Conservation (phyloP, 2,888 invertebrate species). For the Melanophora roralis region DNA sequence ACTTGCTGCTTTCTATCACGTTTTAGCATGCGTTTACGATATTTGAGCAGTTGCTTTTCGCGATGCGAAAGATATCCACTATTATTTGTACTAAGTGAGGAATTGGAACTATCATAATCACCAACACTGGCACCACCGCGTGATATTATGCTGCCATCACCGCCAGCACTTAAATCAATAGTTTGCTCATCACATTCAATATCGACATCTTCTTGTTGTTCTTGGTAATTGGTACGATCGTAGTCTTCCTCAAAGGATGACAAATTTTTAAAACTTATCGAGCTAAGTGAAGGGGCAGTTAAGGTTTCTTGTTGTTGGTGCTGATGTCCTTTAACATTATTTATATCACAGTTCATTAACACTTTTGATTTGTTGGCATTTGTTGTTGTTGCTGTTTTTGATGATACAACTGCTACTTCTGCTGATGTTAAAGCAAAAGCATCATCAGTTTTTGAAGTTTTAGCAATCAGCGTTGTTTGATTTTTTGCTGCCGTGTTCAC, state of each 20-base stretch:
- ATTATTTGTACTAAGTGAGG: conserved; percentile 64
- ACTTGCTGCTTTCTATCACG: conserved; percentile 74
- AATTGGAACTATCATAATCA: conserved; percentile 61
- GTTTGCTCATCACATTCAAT: conserved; percentile 38
- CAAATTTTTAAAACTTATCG: conserved; percentile 6
- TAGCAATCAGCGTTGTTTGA: neutral
- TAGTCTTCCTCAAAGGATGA: neutral
- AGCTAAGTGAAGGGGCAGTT: conserved; percentile 30
- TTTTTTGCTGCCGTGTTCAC: conserved; percentile 31
- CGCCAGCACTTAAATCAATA: conserved; percentile 45
- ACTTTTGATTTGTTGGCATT: conserved; percentile 59
- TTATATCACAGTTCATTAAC: conserved; percentile 63
- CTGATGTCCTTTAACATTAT: conserved; percentile 55
- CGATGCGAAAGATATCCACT: conserved; percentile 71
- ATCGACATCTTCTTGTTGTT: neutral
- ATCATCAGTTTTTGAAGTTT: conserved; percentile 3
- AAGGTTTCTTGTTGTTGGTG: conserved; percentile 32
- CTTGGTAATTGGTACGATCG: neutral
- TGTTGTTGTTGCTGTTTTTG: conserved; percentile 42
- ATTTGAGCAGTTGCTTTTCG: conserved; percentile 76
- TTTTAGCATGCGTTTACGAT: conserved; percentile 76
- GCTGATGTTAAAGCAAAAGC: conserved; percentile 3
- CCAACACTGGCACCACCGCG: conserved; percentile 38
- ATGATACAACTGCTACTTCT: neutral
- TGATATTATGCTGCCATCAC: conserved; percentile 36